Conservation (phyloP, 2,888 invertebrate genomes). For the Conops quadrifasciatus region DNA sequence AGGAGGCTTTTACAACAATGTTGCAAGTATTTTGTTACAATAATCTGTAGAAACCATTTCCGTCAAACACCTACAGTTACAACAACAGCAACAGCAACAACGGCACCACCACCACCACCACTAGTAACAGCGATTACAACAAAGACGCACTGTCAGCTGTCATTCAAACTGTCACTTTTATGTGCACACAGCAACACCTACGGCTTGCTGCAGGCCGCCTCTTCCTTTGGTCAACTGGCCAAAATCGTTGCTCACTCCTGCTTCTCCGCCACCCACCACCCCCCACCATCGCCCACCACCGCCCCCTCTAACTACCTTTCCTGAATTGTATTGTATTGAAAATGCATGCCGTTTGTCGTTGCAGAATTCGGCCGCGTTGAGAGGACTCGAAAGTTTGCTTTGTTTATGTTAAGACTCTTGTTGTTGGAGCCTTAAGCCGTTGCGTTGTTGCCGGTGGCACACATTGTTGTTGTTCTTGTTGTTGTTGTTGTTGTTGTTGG, state of each 20-base stretch:
- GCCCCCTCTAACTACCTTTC: background rate
- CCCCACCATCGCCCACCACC: background rate
- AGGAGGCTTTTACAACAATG: slow-evolving; percentile 40
- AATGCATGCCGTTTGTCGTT: background rate
- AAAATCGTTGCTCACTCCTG: background rate
- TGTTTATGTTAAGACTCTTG: background rate
- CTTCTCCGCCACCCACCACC: background rate
- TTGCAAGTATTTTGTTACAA: slow-evolving; percentile 46
- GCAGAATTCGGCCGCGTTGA: slow-evolving; percentile 1
- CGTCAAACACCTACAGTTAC: slow-evolving; percentile 34
- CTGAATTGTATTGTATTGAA: background rate
- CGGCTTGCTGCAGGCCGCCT: background rate
- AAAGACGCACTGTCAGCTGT: slow-evolving; percentile 54
- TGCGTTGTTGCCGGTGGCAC: slow-evolving; percentile 10
- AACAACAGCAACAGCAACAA: slow-evolving; percentile 7
- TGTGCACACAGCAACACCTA: slow-evolving; percentile 14
- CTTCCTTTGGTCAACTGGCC: too few relatives aligned
- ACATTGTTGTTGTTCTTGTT: too few relatives aligned
- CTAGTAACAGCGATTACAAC: slow-evolving; percentile 21
- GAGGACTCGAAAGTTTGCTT: slow-evolving; percentile 8
- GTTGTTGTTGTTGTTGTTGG: slow-evolving; percentile 14
- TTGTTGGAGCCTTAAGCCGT: too few relatives aligned
- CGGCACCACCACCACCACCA: slow-evolving; percentile 43
- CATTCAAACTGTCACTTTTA: slow-evolving; percentile 57
- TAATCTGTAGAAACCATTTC: slow-evolving; percentile 37